A percentile compares a stretch with the other conserved stretches of the same genome.
Evolutionary conservation across 37 sponge, comb jelly and placozoan species (phyloP).

Genomic region (Halichondria panicea): DNA sequence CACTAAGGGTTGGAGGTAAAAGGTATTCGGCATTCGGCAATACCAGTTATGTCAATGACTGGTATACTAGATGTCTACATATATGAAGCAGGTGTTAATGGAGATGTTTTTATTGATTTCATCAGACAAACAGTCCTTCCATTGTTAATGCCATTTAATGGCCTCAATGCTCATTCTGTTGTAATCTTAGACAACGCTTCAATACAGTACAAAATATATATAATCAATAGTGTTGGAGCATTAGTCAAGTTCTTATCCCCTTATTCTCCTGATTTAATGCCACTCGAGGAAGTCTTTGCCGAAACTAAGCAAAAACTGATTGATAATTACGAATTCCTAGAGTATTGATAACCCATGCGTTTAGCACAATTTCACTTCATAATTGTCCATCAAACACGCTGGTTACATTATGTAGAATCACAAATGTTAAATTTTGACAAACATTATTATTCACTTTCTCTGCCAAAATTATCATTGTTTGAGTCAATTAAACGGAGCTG

Average conservation of each 20-base stretch:
- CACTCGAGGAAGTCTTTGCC: neutral
- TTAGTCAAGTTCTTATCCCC: neutral
- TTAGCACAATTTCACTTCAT: neutral
- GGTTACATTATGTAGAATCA: neutral
- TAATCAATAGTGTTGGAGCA: constrained; percentile 3
- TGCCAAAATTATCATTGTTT: too few species aligned
- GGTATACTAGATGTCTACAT: constrained; percentile 8
- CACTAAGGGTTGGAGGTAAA: neutral
- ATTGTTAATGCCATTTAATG: constrained; percentile 3
- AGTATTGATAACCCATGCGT: neutral
- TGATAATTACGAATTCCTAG: neutral
- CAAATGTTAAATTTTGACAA: neutral
- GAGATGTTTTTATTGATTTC: constrained; percentile 11
- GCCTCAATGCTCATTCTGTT: neutral
- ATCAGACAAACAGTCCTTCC: neutral
- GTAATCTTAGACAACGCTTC: neutral
- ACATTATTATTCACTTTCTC: neutral
- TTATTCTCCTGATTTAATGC: neutral
- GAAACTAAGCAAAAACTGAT: neutral
- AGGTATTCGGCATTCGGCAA: neutral
- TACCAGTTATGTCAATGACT: neutral
- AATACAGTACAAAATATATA: neutral
- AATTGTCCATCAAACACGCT: neutral
- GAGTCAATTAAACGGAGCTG: too few species aligned
- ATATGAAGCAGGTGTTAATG: constrained; percentile 1